Base-by-base conservation (phyloP, 2,888 invertebrate genomes). In the Pherbina coryleti region DNA sequence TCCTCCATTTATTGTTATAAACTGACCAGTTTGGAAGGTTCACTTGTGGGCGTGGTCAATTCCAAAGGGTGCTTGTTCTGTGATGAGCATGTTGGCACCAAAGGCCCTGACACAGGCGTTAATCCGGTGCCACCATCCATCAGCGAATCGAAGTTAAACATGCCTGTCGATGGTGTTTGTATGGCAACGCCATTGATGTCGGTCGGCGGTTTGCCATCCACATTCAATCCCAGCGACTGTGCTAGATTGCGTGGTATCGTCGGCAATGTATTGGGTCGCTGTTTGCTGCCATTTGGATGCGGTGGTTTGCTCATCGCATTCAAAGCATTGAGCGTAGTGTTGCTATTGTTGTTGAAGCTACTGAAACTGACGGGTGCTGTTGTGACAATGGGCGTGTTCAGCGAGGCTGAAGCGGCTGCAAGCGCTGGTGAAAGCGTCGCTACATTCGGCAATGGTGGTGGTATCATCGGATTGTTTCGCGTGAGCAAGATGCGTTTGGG, bases 41-140 rank as follows among this genome's bases (percentile, higher is more conserved):
- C 92, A 88, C 93, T 94, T 75, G 93, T 92, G 55, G 96, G 95
- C 78, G 95, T 94, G 82, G 93, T 92, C 83, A 93, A 91, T 86
- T 95, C 91, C 84, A 93, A 92, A 70, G 94, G 93, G 88, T 92
- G 92, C 86, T 95, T 92, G 87, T 94, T 94, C 89, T 96, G 89
- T 82, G 93, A 93, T 79, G 94, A 94, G 90, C 95, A 96, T 64
- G 84, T 89, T 78, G 94, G 94, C 83, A 93, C 91, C 75, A 94
- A 86, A 1, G 95, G 95, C 76, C 92, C 93, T 70, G 92, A 93
- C 51, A 96, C 95, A 0, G 97, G 97, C 8, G 97, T 97, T 70
- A 98, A 91, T 0, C 97, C 97, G 2, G 97, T 97, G 85, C 97
- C 97, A 72, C 97, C 97, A 84, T 96, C 97, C 95, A 97, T 96